Evolutionary conservation across 2,797 vertebrate species (phyloP).

Genomic region (Acanthornis magna): DNA sequence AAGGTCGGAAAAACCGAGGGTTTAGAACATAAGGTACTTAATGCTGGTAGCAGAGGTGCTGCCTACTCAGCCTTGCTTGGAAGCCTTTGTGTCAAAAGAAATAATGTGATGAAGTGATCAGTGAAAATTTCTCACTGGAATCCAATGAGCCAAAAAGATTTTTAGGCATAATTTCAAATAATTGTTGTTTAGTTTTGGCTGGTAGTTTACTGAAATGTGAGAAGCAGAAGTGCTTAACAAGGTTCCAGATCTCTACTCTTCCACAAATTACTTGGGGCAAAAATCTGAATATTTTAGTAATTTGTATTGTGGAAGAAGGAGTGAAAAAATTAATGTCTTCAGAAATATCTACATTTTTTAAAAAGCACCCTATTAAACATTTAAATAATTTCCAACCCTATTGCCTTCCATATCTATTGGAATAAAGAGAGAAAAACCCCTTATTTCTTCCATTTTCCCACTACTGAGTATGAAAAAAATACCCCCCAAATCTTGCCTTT

Average conservation of each 20-base stretch:
- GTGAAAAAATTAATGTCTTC: not conserved
- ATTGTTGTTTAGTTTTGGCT: not conserved
- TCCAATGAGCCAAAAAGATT: not conserved
- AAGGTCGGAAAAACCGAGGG: not conserved
- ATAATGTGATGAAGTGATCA: not conserved
- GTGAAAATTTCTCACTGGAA: not conserved
- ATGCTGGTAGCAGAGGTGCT: not conserved
- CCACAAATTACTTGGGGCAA: not conserved
- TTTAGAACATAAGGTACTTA: not conserved
- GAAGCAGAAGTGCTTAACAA: not conserved
- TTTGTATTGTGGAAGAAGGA: not conserved
- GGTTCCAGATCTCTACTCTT: not conserved
- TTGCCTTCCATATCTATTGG: not conserved
- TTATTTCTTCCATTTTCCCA: not conserved
- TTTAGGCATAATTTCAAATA: not conserved
- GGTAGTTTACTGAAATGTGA: not conserved
- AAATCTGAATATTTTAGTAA: not conserved
- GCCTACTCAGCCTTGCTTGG: not conserved
- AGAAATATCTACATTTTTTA: not conserved
- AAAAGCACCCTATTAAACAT: not conserved
- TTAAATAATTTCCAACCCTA: not conserved
- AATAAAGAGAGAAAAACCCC: not conserved
- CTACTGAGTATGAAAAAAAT: not conserved
- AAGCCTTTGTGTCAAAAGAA: not conserved
- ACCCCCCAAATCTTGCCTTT: not conserved